These are phyloP conservation scores for Etia nguti DNA, from an alignment of 2,113 vertebrate genomes.

Conservation along the genomic window DNA sequence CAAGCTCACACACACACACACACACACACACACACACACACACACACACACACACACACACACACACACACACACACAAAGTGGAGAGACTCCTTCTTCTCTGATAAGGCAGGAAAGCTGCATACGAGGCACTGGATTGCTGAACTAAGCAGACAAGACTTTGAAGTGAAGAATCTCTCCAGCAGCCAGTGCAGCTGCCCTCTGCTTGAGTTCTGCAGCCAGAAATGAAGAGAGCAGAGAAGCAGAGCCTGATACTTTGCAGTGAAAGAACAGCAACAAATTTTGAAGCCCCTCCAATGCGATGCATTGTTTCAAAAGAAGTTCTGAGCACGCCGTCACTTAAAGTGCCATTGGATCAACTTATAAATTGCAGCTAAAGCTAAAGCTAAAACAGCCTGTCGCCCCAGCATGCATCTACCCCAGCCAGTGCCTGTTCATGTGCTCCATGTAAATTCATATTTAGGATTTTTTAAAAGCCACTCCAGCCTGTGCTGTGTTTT, in stretches of 20 bases:
- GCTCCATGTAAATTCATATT: not conserved
- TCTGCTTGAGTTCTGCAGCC: not conserved
- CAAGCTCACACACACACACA: not conserved
- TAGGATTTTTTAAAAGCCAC: not conserved
- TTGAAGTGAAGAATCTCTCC: constrained; percentile 1
- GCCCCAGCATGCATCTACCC: not conserved
- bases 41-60: not conserved
- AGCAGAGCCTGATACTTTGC: not conserved
- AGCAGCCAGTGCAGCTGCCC: not conserved
- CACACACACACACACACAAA: not conserved
- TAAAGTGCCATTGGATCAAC: not conserved
- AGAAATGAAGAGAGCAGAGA: not conserved
- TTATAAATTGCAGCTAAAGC: not conserved
- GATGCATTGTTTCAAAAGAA: not conserved
- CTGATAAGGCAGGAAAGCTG: not conserved
- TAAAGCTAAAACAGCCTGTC: not conserved
- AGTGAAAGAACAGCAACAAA: not conserved
- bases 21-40: too few relatives aligned
- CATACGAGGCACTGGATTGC: not conserved
- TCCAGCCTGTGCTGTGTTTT: not conserved
- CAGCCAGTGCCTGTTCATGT: not conserved
- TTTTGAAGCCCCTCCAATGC: fast-evolving
- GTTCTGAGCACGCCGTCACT: not conserved
- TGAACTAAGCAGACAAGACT: constrained; percentile 7
- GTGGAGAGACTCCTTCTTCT: not conserved